These are phyloP conservation scores for Oxytorus armatus DNA, from an alignment of 2,888 invertebrate species.

Conservation along the genomic window DNA sequence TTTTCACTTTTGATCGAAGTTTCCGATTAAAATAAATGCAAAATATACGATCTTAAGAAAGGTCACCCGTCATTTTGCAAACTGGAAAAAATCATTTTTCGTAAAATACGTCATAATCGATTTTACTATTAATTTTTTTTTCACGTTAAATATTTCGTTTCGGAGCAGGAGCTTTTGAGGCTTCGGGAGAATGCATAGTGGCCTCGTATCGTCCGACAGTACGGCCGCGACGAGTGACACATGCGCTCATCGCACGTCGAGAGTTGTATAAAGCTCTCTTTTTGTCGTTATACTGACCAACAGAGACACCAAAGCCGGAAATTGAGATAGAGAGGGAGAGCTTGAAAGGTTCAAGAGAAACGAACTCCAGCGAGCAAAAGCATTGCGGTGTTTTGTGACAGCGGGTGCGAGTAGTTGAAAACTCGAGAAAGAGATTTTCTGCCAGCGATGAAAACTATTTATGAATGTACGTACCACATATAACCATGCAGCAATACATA, in stretches of 20 bases:
- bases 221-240: conserved; percentile 38
- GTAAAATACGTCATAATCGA: too few relatives aligned
- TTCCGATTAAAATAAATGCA: too few relatives aligned
- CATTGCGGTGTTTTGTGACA: background rate
- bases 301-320: conserved; percentile 11
- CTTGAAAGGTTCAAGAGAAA: background rate
- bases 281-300: conserved; percentile 7
- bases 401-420: background rate
- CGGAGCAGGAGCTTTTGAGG: conserved; percentile 1
- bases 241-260: conserved; percentile 10
- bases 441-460: conserved; percentile 9
- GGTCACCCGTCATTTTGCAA: too few relatives aligned
- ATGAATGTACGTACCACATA: background rate
- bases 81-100: too few relatives aligned
- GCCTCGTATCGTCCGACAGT: conserved; percentile 40
- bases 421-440: conserved; percentile 5
- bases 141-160: background rate
- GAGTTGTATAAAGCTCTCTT: conserved; percentile 37
- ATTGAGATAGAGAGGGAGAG: conserved; percentile 6
- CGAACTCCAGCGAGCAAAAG: conserved; percentile 7
- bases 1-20: too few relatives aligned
- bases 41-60: too few relatives aligned
- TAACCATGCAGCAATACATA: background rate
- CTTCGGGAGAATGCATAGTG: conserved; percentile 17
- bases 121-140: too few relatives aligned